Base-by-base conservation (phyloP, 2,888 invertebrate genomes). In the Branchipolynoe longqiensis region DNA sequence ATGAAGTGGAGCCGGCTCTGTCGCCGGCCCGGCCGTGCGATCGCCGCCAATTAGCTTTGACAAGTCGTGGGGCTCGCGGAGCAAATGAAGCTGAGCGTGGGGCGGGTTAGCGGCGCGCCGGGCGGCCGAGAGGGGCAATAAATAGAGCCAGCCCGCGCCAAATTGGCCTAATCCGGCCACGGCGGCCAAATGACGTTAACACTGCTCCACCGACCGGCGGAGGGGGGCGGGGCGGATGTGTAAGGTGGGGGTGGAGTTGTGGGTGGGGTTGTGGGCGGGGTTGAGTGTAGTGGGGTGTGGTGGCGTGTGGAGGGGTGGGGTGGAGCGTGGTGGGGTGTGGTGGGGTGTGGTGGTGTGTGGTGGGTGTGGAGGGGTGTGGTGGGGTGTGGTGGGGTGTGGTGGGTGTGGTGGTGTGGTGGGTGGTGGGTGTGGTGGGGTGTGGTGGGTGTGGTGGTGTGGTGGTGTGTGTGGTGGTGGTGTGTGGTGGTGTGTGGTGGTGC, bases 31-130 rank as follows among this genome's bases (percentile, higher is more conserved):
- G 36, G 41, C 38, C 48, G 41, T 28, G 78, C 6, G 78, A n/a
- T 78, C 48, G 78, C 18, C 48, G 78, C 78, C 78, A 78, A 78
- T 78, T 78, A 78, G 48, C 48, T 78, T 78, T 78, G 78, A 78
- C 78, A 78, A 78, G 78, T 25, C 14, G 78, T 54, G 14, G 8
- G n/a, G 41, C 41, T 14, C 54, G 54, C 12, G 48, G 78, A 28
- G 78, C 54, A 33, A 28, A 48, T 48, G 48, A 48, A n/a, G 25
- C 25, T 18, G 48, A 33, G 38, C 33, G 69, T 14, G 38, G n/a
- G 78, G 28, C 78, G 31, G 78, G 3, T 78, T 41, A 78, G 48
- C 8, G 62, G n/a, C 12, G 62, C 62, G n/a, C 62, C 31, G 31
- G 48, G 22, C 28, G 78, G 3, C 38, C 78, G 78, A 33, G 78